Evolutionary conservation across 2,888 invertebrate species (phyloP).

Genomic region (Emmelina monodactyla): DNA sequence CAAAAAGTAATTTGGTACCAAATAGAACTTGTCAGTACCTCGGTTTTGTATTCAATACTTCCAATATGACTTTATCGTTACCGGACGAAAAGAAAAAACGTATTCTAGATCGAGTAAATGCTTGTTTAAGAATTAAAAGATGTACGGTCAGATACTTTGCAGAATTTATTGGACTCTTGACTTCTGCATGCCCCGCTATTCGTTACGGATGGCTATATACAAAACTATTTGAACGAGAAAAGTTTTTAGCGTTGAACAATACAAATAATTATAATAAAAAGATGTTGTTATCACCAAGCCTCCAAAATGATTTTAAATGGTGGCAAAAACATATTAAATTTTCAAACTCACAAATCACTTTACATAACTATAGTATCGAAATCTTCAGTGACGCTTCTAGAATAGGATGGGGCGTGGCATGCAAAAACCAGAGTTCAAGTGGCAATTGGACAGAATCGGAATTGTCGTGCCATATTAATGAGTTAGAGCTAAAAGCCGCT

Average conservation of each 20-base stretch:
- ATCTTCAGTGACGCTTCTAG: not conserved
- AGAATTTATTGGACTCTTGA: too few relatives aligned
- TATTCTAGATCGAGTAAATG: not conserved
- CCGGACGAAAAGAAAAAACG: not conserved
- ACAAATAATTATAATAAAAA: too few relatives aligned
- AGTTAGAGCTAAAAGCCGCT: not conserved
- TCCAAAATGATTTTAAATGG: too few relatives aligned
- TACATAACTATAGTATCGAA: not conserved
- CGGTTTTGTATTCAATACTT: too few relatives aligned
- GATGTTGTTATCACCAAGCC: too few relatives aligned
- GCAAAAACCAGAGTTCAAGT: not conserved
- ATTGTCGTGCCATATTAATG: not conserved
- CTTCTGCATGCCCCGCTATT: too few relatives aligned
- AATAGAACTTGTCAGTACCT: not conserved
- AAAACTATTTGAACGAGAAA: too few relatives aligned
- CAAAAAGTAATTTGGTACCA: not conserved
- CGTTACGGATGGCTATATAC: too few relatives aligned
- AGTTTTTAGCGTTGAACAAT: too few relatives aligned
- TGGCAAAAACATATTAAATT: not conserved
- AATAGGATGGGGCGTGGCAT: not conserved
- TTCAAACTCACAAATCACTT: not conserved
- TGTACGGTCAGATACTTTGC: not conserved
- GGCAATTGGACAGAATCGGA: not conserved
- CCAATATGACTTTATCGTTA: too few relatives aligned
- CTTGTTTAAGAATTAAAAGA: not conserved